Base-by-base conservation (phyloP, 2,113 vertebrate species). In the Saccopteryx bilineata region DNA sequence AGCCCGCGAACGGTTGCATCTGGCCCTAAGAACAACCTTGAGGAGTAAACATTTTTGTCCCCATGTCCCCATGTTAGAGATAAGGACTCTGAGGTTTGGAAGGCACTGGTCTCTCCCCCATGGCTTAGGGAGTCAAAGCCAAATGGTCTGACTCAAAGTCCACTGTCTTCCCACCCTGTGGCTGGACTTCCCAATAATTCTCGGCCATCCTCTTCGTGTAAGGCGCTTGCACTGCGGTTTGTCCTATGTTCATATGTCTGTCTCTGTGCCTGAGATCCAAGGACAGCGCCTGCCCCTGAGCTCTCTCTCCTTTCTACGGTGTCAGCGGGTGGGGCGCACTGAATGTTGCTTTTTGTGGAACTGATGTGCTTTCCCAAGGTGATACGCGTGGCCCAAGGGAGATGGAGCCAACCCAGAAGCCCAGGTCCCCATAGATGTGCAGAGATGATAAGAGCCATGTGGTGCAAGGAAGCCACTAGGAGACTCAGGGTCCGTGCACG, bases 311-410 rank as follows among this genome's bases (percentile, higher is more conserved):
- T 60, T 68, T 84, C 50, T 39, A 50, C 6, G 24, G 28, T 24
- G 13, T 54, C 23, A 39, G 61, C 11, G 71, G 66, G 17, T 5
- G 1, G 4, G 21, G 11, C 21, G 90, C 58, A 33, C 5, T 1
- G 3, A 56, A 48, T 24, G 2, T 17, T 61, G n/a, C 52, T 39
- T 68, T 68, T 5, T 23, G 5, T 60, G 72, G 48, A 87, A 78
- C 33, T 52, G 11, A 68, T 9, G 8, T n/a, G 75, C 80, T 91
- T 94, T 72, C 18, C 63, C 89, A 82, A 96, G 54, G 93, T 39
- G 21, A 7, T 18, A 4, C 9, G 9, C 5, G 9, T 3, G 24
- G 31, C 24, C 58, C 31, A 33, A 5, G 12, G 13, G 9, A 48
- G 28, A 63, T 17, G 1, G 2, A 19, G 11, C 65, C 48, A 69